Evolutionary conservation across 2,888 invertebrate species (phyloP), one percentile per base, ranked within the genome.

Genomic region (Mesoligia furuncula): DNA sequence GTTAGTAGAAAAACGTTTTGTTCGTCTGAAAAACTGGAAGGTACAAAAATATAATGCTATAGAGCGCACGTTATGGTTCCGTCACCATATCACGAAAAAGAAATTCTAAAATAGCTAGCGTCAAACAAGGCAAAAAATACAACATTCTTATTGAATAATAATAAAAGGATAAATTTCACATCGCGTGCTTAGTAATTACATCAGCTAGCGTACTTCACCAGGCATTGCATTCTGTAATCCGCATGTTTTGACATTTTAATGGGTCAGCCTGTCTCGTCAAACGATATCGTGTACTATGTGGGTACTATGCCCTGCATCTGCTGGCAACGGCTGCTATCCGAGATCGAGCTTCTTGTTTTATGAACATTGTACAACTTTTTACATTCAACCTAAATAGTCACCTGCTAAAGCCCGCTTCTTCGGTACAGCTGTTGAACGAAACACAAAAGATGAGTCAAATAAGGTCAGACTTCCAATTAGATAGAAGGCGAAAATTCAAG

Each of bases 181-280:
- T 77, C 69, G 78, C 78, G 69, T 73, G 77, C 51, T 67, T 39
- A 57, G 45, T 85, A 77, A 71, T 79, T 74, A 75, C 72, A 82
- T 65, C 57, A 75, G 75, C 39, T 66, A 68, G 59, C 76, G 61
- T 73, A 72, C 57, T 59, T 71, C 27, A 81, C 51, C 62, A 66
- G 36, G 64, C 77, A 65, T 67, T 77, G 69, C 80, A 84, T 84
- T 86, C 78, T 76, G 77, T 69, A 83, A 70, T 69, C 62, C 71
- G 76, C 54, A 73, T 59, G 77, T 77, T 87, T 87, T 71, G 76
- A 73, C 54, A 75, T 83, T 75, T 78, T 84, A 78, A 87, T 88
- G 78, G 75, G 76, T 79, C 81, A 80, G 77, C 64, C 69, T 62
- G 77, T 68, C 69, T 72, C 71, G 57, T 68, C 73, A 69, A 62